Conservation (phyloP, 2,888 invertebrate genomes). For the Frankliniella fusca region DNA sequence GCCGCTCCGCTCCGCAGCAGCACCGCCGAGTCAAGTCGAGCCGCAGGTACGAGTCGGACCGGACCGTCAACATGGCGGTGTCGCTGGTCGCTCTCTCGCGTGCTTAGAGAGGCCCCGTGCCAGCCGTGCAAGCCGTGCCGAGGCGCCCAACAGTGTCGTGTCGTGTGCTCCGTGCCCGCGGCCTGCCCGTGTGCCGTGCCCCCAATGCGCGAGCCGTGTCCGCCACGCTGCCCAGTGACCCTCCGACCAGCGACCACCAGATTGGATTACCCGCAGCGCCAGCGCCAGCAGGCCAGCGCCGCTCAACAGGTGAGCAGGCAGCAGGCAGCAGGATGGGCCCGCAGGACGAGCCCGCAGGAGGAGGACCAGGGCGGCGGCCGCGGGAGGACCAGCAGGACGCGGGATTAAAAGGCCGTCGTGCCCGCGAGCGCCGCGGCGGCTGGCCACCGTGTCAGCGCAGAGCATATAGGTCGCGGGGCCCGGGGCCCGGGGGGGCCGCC, state of each 20-base stretch:
- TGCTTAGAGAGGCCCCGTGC: neutral
- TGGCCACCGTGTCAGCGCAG: neutral
- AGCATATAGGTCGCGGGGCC: neutral
- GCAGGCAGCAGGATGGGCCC: neutral
- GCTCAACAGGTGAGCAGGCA: conserved; percentile 1
- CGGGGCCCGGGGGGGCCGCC: neutral
- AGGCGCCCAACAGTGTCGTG: neutral
- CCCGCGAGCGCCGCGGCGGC: neutral
- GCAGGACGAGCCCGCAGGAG: neutral
- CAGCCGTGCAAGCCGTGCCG: neutral
- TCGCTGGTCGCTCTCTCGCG: neutral
- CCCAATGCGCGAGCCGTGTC: neutral
- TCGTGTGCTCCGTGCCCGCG: neutral
- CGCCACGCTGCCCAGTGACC: neutral
- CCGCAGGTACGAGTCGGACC: conserved; percentile 3
- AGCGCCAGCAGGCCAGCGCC: neutral
- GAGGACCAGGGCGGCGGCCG: neutral
- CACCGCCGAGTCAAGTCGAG: neutral
- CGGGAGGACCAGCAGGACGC: neutral
- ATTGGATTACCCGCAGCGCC: neutral
- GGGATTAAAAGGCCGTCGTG: neutral
- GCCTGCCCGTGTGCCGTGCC: neutral
- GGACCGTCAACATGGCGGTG: neutral
- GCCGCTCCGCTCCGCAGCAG: neutral
- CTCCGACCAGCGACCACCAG: neutral